These are phyloP conservation scores for Gymnoscopelus microlampas DNA, from an alignment of 2,797 vertebrate genomes.

Conservation along the genomic window DNA sequence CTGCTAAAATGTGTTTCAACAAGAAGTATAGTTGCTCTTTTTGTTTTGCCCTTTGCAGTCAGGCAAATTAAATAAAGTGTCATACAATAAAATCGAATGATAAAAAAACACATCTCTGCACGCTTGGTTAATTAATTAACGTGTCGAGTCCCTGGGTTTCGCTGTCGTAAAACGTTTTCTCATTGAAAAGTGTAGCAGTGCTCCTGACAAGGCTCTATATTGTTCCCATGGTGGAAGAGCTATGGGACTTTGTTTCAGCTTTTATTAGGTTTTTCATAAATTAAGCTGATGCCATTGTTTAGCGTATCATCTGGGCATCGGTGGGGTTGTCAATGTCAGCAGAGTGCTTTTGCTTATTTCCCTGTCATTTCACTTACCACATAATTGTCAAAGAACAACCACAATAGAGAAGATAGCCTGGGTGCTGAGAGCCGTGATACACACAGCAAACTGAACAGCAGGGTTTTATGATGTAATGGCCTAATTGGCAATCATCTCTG, in stretches of 20 bases:
- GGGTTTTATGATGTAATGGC: too few species aligned
- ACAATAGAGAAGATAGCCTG: too few species aligned
- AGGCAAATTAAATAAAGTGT: constrained; percentile 20
- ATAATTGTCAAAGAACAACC: too few species aligned
- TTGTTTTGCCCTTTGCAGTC: background rate
- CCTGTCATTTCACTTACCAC: constrained; percentile 10
- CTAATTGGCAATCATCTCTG: too few species aligned
- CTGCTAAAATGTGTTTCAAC: background rate
- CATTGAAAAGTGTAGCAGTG: constrained; percentile 18
- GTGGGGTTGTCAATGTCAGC: constrained; percentile 1
- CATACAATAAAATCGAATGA: constrained; percentile 1
- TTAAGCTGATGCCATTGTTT: constrained; percentile 36
- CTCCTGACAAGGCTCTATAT: constrained; percentile 27
- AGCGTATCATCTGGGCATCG: background rate
- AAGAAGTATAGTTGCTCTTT: background rate
- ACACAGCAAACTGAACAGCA: too few species aligned
- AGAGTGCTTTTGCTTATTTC: constrained; percentile 26
- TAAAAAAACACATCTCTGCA: constrained; percentile 8
- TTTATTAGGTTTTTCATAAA: constrained; percentile 45
- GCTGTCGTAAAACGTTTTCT: constrained; percentile 24
- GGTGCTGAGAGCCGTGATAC: too few species aligned
- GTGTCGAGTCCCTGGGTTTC: constrained; percentile 26
- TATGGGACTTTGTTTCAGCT: constrained; percentile 36
- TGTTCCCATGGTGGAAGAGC: constrained; percentile 37
- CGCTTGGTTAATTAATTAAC: constrained; percentile 35